A percentile compares a stretch with the other conserved stretches of the same genome.
These are phyloP conservation scores for Epistrophella euchroma DNA, from an alignment of 2,888 invertebrate species.

Conservation along the genomic window DNA sequence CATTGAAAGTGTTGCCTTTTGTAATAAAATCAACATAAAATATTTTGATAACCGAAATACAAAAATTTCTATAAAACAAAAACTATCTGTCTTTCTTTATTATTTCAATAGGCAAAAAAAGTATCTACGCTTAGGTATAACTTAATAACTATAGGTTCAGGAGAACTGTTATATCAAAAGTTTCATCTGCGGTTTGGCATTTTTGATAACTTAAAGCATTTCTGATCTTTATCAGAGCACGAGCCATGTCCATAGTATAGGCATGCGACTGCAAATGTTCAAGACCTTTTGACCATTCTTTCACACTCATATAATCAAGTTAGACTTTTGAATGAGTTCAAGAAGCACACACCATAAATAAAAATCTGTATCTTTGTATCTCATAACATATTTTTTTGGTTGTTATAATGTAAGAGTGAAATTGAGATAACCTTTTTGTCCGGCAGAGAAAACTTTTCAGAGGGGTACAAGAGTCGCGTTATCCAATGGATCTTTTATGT, in stretches of 20 bases:
- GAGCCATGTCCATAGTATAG: neutral
- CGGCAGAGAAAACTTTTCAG: neutral
- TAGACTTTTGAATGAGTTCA: neutral
- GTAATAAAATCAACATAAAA: constrained; percentile 45
- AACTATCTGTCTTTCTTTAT: constrained; percentile 3
- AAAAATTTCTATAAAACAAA: constrained; percentile 44
- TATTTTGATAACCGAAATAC: constrained; percentile 62
- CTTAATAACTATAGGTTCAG: neutral
- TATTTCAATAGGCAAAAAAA: constrained; percentile 12
- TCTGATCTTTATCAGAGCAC: constrained; percentile 3
- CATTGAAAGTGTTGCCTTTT: constrained; percentile 58
- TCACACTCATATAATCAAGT: constrained; percentile 13
- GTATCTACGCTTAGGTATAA: neutral
- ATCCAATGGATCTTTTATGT: constrained; percentile 7
- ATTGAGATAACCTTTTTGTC: neutral
- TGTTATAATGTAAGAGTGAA: constrained; percentile 5
- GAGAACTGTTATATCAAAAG: constrained; percentile 15
- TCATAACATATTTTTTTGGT: neutral
- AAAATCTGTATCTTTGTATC: constrained; percentile 13
- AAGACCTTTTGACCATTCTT: constrained; percentile 5
- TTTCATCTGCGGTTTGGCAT: neutral
- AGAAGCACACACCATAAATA: neutral
- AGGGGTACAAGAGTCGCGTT: neutral
- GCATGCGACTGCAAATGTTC: neutral
- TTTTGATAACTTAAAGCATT: constrained; percentile 6